Evolutionary conservation across 2,797 vertebrate species (phyloP).

Genomic region (Psittacula derbiana): DNA sequence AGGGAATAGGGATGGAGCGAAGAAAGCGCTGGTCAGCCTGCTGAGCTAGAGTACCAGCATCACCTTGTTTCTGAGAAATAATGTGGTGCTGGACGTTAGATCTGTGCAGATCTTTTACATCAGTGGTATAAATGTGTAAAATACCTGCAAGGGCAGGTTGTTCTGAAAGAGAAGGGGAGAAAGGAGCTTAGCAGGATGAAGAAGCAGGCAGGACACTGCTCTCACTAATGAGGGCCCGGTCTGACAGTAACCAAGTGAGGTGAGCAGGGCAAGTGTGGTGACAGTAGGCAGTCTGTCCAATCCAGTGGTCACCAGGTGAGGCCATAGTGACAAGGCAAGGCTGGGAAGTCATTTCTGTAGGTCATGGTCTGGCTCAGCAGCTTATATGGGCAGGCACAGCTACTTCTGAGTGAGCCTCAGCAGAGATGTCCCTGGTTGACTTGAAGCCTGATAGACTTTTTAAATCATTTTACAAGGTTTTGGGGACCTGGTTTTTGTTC

Average conservation of each 20-base stretch:
- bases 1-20: not conserved
- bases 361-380: not conserved
- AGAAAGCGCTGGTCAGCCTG: not conserved
- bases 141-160: not conserved
- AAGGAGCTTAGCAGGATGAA: not conserved
- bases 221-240: not conserved
- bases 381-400: not conserved
- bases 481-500: not conserved
- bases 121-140: not conserved
- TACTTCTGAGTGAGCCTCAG: not conserved
- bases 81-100: not conserved
- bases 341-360: not conserved
- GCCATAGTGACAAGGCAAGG: not conserved
- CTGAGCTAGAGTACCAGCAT: not conserved
- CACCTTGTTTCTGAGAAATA: not conserved
- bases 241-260: rapidly evolving
- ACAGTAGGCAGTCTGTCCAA: not conserved
- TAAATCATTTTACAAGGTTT: not conserved
- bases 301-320: not conserved
- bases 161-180: not conserved
- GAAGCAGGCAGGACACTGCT: not conserved
- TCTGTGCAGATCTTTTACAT: not conserved
- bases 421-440: not conserved
- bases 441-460: not conserved
- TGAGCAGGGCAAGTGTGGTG: not conserved